phyloP scores from a whole-genome alignment of 1,140 invertebrate species.

The Babylonia areolata region DNA sequence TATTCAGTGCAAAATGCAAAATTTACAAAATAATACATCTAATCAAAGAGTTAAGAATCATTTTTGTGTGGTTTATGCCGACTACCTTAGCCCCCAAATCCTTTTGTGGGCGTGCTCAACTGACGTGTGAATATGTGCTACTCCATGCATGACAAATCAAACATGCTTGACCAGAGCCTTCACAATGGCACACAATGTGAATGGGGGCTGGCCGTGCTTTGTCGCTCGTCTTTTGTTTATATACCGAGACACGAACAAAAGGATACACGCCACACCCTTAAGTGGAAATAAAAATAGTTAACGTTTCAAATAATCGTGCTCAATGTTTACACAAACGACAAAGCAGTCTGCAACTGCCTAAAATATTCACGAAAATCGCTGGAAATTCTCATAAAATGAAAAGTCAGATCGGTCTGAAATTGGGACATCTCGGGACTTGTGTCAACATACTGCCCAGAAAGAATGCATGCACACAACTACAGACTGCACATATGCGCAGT shows the following conservation, averaged over 20 bases:
- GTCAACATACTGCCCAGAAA: constrained; percentile 17
- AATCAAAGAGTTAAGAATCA: no score
- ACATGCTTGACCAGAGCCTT: background rate
- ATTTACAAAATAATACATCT: no score
- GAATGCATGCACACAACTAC: background rate
- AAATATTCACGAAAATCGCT: background rate
- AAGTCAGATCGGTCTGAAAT: constrained; percentile 18
- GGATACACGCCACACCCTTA: background rate
- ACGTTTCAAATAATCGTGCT: background rate
- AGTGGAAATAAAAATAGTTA: background rate
- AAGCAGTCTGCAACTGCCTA: background rate
- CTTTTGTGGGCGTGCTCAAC: no score
- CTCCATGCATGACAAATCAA: constrained; percentile 17
- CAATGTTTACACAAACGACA: background rate
- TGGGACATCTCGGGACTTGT: constrained; percentile 4
- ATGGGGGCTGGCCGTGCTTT: background rate
- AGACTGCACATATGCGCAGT: background rate
- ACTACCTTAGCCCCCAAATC: no score
- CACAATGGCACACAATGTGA: background rate
- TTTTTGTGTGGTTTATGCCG: no score
- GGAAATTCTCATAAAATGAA: constrained; percentile 2
- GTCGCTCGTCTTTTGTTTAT: background rate
- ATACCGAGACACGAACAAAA: background rate
- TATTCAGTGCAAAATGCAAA: no score
- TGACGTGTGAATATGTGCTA: background rate